These are phyloP conservation scores for Mastigias papua DNA, from an alignment of 30 jellyfish, hydroid and myxozoan species.

Conservation along the genomic window DNA sequence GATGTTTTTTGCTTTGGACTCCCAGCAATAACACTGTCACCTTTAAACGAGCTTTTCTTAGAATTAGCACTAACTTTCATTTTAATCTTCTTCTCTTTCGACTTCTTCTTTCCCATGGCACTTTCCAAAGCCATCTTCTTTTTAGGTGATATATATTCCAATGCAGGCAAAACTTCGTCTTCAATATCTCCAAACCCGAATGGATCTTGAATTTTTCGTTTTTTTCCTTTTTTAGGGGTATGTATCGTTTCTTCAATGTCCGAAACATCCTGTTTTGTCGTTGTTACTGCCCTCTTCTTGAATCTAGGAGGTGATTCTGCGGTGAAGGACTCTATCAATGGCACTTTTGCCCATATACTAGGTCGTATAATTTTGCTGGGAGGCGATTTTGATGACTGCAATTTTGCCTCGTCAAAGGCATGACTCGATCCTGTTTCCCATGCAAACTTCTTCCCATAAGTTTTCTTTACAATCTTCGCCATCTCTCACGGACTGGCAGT, in stretches of 20 bases:
- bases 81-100: slow-evolving; percentile 5
- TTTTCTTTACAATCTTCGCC: slow-evolving; percentile 64
- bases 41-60: neutral
- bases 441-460: slow-evolving; percentile 50
- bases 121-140: slow-evolving; percentile 8
- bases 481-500: no score
- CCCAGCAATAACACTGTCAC: neutral
- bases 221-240: slow-evolving; percentile 30
- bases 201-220: slow-evolving; percentile 47
- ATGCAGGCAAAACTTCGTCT: slow-evolving; percentile 58
- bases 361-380: slow-evolving; percentile 46
- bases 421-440: slow-evolving; percentile 54
- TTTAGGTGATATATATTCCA: slow-evolving; percentile 60
- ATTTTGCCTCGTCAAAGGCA: slow-evolving; percentile 66
- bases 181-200: slow-evolving; percentile 71
- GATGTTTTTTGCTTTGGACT: neutral
- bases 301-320: slow-evolving; percentile 49
- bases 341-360: slow-evolving; percentile 69
- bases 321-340: slow-evolving; percentile 33
- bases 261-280: neutral
- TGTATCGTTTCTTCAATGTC: neutral
- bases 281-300: neutral
- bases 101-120: neutral
- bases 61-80: neutral
- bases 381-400: slow-evolving; percentile 7